Evolutionary conservation across 2,888 invertebrate genomes (phyloP).

Genomic region (Alviniconcha strummeri): DNA sequence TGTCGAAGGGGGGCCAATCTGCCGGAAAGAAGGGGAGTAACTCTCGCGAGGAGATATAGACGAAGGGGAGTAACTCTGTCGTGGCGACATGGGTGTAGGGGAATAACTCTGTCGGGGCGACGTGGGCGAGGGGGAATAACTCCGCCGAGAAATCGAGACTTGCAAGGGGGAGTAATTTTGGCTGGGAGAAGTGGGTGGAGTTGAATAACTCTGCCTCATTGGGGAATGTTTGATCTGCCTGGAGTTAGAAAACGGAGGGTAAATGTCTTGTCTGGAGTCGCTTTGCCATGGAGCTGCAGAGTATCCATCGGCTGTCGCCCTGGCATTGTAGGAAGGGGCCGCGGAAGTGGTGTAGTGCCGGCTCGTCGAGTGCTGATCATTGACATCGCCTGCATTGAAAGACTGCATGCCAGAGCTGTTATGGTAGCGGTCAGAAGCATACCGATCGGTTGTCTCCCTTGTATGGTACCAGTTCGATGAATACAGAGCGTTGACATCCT

Average conservation of each 20-base stretch:
- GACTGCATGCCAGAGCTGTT: neutral
- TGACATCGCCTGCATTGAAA: slow-evolving; percentile 5
- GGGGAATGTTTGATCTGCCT: slow-evolving; percentile 12
- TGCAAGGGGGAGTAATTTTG: slow-evolving; percentile 1
- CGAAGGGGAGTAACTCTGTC: too few relatives aligned
- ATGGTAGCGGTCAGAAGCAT: neutral
- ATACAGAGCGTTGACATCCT: neutral
- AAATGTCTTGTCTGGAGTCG: neutral
- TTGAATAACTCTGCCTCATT: slow-evolving; percentile 11
- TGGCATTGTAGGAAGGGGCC: neutral
- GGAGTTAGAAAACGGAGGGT: slow-evolving; percentile 2
- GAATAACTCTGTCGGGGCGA: too few relatives aligned
- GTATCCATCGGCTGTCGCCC: neutral
- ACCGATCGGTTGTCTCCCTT: neutral
- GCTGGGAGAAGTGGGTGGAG: neutral
- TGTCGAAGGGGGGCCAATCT: slow-evolving; percentile 1
- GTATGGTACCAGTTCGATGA: neutral
- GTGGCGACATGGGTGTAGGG: too few relatives aligned
- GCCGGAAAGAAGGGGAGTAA: slow-evolving; percentile 9
- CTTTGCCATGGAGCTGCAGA: neutral
- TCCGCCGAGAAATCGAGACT: neutral
- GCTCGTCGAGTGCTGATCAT: neutral
- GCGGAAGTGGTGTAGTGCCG: neutral
- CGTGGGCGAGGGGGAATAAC: neutral
- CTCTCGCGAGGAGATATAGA: neutral